phyloP scores from a whole-genome alignment of 2,888 invertebrate genomes.

The Plagodis dolabraria region DNA sequence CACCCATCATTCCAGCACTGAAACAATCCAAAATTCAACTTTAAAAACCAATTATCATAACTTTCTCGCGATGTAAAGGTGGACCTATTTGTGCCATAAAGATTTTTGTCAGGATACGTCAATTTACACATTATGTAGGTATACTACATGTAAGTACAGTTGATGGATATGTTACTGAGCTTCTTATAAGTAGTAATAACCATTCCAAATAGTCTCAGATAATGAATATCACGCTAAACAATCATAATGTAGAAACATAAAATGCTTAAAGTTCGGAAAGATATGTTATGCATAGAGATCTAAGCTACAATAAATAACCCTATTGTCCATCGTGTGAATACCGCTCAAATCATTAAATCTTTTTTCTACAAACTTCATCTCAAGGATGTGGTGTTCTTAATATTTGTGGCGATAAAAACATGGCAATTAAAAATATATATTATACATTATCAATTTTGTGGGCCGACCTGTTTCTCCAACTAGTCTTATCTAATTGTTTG shows the following conservation, averaged over 20 bases:
- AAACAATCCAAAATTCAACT: conserved; percentile 37
- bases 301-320: conserved; percentile 38
- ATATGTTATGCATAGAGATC: conserved; percentile 37
- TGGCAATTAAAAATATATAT: conserved; percentile 21
- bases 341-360: conserved; percentile 43
- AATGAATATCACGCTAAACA: neutral
- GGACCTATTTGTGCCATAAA: too few relatives aligned
- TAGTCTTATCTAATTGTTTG: conserved; percentile 51
- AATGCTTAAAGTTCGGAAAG: neutral
- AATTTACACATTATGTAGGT: too few relatives aligned
- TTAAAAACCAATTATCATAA: too few relatives aligned
- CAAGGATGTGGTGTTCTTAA: conserved; percentile 44
- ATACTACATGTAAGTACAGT: too few relatives aligned
- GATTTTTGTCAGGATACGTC: too few relatives aligned
- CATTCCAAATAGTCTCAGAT: too few relatives aligned
- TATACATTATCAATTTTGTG: conserved; percentile 31
- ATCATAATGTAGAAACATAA: neutral
- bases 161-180: too few relatives aligned
- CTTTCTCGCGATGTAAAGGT: too few relatives aligned
- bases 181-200: too few relatives aligned
- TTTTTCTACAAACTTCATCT: conserved; percentile 41
- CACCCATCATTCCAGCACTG: conserved; percentile 86
- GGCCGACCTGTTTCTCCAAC: conserved; percentile 25
- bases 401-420: conserved; percentile 41
- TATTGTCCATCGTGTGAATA: conserved; percentile 54